These are phyloP conservation scores for Ammodytes dubius DNA, from an alignment of 2,113 vertebrate species.

Conservation along the genomic window DNA sequence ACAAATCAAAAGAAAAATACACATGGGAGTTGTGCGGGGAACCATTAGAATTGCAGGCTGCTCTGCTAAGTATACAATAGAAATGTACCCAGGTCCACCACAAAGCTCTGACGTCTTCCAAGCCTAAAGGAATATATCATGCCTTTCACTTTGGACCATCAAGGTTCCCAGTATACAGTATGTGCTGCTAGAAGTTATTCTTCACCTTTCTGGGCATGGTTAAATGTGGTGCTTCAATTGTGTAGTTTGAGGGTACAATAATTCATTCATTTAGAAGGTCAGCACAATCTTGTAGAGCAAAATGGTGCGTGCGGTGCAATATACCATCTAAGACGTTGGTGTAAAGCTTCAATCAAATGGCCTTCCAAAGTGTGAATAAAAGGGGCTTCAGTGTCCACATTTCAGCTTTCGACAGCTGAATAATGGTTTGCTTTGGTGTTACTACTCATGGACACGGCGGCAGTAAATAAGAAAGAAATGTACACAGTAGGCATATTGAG, in stretches of 20 bases:
- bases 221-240: constrained; percentile 33
- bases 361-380: background rate
- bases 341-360: constrained; percentile 27
- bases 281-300: constrained; percentile 29
- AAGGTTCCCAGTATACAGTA: constrained; percentile 11
- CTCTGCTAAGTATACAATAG: constrained; percentile 33
- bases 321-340: background rate
- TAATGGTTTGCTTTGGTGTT: constrained; percentile 30
- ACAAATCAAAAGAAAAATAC: constrained; percentile 40
- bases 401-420: constrained; percentile 29
- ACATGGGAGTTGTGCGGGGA: constrained; percentile 13
- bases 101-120: constrained; percentile 55
- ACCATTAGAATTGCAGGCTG: constrained; percentile 8
- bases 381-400: constrained; percentile 1
- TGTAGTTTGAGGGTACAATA: constrained; percentile 32
- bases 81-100: constrained; percentile 35
- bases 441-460: constrained; percentile 9
- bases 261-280: constrained; percentile 40
- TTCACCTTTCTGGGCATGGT: constrained; percentile 19
- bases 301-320: constrained; percentile 15
- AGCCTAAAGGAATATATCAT: constrained; percentile 48
- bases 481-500: constrained; percentile 2
- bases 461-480: constrained; percentile 48
- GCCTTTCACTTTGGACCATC: constrained; percentile 26
- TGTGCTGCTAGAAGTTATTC: background rate